phyloP scores from a whole-genome alignment of 2,113 vertebrate species.

The Fukomys damarensis region DNA sequence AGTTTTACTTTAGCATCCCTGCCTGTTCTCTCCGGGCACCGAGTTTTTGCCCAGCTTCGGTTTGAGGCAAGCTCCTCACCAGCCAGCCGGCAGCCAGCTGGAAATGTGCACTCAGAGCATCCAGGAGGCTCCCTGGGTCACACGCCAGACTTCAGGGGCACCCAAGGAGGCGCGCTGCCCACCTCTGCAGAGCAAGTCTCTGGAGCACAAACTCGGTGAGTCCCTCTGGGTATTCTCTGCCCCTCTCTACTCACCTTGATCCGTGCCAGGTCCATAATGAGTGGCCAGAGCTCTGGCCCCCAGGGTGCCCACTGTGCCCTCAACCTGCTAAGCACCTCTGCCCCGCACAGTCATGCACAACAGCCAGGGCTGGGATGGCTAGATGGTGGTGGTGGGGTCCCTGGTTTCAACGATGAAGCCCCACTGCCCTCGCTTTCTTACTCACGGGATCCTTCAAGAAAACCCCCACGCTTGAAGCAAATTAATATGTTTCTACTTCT shows the following conservation, averaged over 20 bases:
- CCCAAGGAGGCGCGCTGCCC: background rate
- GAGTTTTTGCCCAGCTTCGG: background rate
- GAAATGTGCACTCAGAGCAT: background rate
- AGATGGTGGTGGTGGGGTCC: background rate
- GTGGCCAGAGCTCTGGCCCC: background rate
- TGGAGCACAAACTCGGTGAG: background rate
- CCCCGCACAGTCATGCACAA: background rate
- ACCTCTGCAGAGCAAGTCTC: background rate
- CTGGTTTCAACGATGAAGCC: background rate
- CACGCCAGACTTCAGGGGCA: background rate
- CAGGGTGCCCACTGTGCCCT: background rate
- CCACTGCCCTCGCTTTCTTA: background rate
- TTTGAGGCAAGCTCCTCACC: background rate
- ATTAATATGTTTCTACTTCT: background rate
- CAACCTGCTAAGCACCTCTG: background rate
- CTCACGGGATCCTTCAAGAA: background rate
- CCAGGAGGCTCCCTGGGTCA: background rate
- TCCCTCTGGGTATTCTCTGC: background rate
- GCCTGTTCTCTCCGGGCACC: background rate
- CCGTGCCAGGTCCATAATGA: background rate
- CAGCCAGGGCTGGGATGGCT: background rate
- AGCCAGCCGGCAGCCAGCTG: background rate
- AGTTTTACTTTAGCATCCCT: background rate
- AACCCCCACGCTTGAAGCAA: background rate
- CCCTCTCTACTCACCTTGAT: background rate